phyloP scores from a whole-genome alignment of 2,888 invertebrate genomes.

The Nysson spinosus region DNA sequence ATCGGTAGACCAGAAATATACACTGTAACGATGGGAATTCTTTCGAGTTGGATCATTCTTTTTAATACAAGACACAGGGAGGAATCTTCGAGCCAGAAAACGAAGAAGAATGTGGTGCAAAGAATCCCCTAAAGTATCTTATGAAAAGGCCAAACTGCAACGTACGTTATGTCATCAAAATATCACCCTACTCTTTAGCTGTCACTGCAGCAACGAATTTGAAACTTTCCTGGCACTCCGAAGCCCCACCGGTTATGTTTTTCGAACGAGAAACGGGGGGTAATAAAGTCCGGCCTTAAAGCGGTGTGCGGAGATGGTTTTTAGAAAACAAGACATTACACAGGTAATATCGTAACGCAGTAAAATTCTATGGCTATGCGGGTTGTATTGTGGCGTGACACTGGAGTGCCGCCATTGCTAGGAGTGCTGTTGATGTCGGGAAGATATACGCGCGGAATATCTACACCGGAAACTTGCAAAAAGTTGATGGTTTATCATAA shows the following conservation, averaged over 20 bases:
- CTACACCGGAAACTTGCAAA: constrained; percentile 4
- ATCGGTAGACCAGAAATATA: constrained; percentile 8
- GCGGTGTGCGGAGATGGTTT: constrained; percentile 33
- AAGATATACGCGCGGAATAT: constrained; percentile 29
- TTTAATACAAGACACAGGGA: no score
- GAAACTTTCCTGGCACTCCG: constrained; percentile 29
- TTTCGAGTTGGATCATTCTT: no score
- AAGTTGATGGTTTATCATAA: background rate
- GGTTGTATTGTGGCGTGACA: constrained; percentile 25
- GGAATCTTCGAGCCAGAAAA: constrained; percentile 48
- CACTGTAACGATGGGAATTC: constrained; percentile 9
- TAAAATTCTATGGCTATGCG: constrained; percentile 22
- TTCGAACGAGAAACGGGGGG: constrained; percentile 13
- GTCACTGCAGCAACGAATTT: constrained; percentile 19
- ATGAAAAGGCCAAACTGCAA: constrained; percentile 38
- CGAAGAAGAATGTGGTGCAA: constrained; percentile 11
- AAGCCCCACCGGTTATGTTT: constrained; percentile 13
- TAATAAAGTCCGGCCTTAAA: constrained; percentile 39
- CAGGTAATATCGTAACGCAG: constrained; percentile 23
- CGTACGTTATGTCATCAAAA: constrained; percentile 33
- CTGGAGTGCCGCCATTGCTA: constrained; percentile 17
- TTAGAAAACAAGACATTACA: constrained; percentile 38
- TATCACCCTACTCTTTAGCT: constrained; percentile 25
- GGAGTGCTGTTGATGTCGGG: constrained; percentile 14
- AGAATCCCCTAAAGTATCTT: constrained; percentile 36